Conservation (phyloP, 2,113 vertebrate genomes). For the Gallinago undulata region DNA sequence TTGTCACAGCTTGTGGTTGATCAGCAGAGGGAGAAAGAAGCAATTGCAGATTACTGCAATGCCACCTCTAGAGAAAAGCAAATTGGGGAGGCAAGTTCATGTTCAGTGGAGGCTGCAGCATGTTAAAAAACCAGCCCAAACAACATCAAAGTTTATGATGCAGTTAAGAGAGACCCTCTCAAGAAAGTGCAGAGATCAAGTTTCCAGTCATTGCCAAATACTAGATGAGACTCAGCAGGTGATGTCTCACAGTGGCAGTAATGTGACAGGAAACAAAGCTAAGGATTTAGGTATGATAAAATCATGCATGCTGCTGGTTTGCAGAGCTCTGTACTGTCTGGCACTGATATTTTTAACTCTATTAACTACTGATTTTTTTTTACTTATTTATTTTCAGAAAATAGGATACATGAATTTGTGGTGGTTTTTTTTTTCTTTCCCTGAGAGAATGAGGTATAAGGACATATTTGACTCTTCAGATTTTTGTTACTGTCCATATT, state of each 20-base stretch:
- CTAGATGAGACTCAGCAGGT: background rate
- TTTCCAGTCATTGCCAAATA: background rate
- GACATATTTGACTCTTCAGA: background rate
- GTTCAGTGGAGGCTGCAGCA: background rate
- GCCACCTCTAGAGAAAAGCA: background rate
- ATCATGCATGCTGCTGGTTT: background rate
- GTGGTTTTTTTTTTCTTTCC: too few relatives aligned
- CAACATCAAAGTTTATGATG: background rate
- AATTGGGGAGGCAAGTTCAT: background rate
- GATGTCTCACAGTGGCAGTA: background rate
- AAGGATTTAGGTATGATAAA: slow-evolving; percentile 9
- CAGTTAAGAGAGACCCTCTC: background rate
- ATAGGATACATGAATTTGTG: background rate
- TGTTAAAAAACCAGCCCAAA: background rate
- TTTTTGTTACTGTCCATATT: background rate
- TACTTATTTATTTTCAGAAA: background rate
- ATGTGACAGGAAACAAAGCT: background rate
- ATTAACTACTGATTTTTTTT: background rate
- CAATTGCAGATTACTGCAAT: background rate
- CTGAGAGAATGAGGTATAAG: background rate
- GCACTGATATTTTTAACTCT: background rate
- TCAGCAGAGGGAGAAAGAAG: background rate
- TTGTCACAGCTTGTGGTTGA: slow-evolving; percentile 26
- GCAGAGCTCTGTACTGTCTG: background rate
- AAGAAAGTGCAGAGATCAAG: background rate